These are phyloP conservation scores for Nomada fabriciana DNA, from an alignment of 2,888 invertebrate species.

Conservation along the genomic window DNA sequence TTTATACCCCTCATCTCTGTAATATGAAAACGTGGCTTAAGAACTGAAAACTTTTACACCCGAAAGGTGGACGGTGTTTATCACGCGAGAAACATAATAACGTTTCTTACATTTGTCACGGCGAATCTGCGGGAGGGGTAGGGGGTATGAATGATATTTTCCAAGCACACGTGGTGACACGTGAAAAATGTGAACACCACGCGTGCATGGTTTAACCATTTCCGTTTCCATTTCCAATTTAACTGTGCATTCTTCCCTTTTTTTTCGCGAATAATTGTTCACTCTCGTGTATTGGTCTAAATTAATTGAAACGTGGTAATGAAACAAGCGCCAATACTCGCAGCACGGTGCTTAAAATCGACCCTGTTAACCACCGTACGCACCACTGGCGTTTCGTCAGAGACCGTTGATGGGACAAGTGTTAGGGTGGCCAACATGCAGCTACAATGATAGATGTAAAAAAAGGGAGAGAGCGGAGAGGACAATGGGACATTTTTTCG, in stretches of 20 bases:
- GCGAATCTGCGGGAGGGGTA: too few relatives aligned
- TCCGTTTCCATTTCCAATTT: constrained; percentile 47
- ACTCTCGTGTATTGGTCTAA: constrained; percentile 25
- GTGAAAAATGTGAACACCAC: constrained; percentile 1
- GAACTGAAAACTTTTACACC: too few relatives aligned
- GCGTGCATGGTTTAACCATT: constrained; percentile 19
- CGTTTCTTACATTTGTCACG: background rate
- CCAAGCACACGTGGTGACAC: background rate
- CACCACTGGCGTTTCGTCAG: constrained; percentile 10
- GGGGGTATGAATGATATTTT: background rate
- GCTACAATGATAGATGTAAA: background rate
- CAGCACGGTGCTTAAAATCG: constrained; percentile 43
- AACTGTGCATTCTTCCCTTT: background rate
- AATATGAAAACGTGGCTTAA: too few relatives aligned
- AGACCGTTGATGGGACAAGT: constrained; percentile 2
- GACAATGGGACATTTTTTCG: background rate
- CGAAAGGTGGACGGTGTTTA: background rate
- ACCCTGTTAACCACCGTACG: constrained; percentile 36
- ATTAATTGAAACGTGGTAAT: constrained; percentile 56
- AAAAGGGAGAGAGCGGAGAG: background rate
- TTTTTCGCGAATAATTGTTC: constrained; percentile 14
- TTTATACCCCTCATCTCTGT: too few relatives aligned
- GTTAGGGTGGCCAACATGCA: background rate
- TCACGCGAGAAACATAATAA: background rate
- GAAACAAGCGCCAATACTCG: constrained; percentile 37